Percentiles rank a stretch among this genome's conserved stretches.
phyloP scores from a whole-genome alignment of 2,797 vertebrate species.

The Vultur gryphus region DNA sequence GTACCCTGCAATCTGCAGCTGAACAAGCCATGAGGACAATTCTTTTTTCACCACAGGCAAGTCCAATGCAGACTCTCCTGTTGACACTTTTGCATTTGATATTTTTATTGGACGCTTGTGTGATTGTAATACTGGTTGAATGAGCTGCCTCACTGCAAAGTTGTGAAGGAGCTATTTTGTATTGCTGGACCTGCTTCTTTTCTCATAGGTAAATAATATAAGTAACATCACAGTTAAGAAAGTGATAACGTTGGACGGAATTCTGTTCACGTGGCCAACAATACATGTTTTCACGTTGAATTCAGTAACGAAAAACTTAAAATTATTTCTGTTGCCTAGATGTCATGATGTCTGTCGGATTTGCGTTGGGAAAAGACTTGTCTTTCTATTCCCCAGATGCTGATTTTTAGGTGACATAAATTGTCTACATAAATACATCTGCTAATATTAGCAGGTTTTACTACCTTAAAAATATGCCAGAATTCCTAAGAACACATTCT shows the following conservation, averaged over 20 bases:
- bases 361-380: not conserved
- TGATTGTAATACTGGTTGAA: not conserved
- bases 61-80: not conserved
- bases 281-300: not conserved
- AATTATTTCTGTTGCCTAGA: not conserved
- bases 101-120: not conserved
- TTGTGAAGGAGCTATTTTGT: not conserved
- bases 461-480: not conserved
- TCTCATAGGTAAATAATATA: not conserved
- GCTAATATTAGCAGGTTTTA: not conserved
- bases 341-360: not conserved
- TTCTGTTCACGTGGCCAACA: not conserved
- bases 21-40: not conserved
- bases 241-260: not conserved
- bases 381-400: not conserved
- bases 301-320: not conserved
- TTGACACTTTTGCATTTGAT: not conserved
- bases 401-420: not conserved
- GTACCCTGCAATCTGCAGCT: not conserved
- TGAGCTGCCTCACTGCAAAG: not conserved
- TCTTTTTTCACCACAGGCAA: not conserved
- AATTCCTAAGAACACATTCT: not conserved
- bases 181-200: not conserved
- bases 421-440: not conserved
- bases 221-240: not conserved